Conservation (phyloP, 2,113 vertebrate species). For the Ceuthmochares aereus region DNA sequence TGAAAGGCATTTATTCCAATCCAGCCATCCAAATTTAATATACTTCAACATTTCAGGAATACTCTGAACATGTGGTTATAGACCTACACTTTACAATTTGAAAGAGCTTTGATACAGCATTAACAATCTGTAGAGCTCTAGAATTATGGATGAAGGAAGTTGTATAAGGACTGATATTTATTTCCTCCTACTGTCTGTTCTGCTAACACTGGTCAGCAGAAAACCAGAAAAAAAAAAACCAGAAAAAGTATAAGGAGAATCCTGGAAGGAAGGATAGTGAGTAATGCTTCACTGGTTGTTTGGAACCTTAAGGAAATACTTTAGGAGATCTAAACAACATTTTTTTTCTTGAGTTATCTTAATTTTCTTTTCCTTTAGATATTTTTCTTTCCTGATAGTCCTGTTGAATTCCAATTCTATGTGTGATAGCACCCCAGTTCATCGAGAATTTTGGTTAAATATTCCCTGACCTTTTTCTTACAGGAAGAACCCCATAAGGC, state of each 20-base stretch:
- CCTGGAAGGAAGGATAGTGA: background rate
- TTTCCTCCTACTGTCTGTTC: background rate
- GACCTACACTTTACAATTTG: background rate
- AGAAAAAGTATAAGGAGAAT: background rate
- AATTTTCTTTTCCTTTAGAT: background rate
- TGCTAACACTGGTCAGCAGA: too few relatives aligned
- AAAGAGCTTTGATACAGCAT: constrained; percentile 1
- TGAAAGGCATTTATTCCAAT: constrained; percentile 1
- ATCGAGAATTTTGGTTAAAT: background rate
- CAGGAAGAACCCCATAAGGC: background rate
- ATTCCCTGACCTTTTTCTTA: background rate
- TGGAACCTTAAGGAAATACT: background rate
- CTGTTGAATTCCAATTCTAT: background rate
- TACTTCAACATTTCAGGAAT: constrained; percentile 19
- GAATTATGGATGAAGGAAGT: constrained; percentile 14
- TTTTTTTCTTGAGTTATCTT: background rate
- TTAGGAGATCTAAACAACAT: background rate
- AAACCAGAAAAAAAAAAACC: too few relatives aligned
- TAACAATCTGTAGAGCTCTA: background rate
- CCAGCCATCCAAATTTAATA: background rate
- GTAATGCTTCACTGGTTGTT: background rate
- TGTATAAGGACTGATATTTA: constrained; percentile 1
- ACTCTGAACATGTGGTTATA: background rate
- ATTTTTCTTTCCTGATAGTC: background rate
- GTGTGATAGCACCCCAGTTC: background rate